Evolutionary conservation across 2,888 invertebrate genomes (phyloP).

Genomic region (Itoplectis maculator): DNA sequence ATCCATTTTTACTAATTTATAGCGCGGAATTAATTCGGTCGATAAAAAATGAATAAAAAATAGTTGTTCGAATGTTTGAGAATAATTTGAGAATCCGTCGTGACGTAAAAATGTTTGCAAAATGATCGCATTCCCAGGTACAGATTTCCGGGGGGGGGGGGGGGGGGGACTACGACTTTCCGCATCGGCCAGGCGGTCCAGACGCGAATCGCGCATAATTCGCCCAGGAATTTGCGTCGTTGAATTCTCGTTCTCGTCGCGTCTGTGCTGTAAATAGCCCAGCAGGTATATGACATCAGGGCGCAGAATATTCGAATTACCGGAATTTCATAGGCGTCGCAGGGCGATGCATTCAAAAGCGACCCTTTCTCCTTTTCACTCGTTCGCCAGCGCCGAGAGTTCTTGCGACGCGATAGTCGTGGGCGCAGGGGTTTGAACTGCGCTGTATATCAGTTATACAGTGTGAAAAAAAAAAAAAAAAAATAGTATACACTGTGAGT

Average conservation of each 20-base stretch:
- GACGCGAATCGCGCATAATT: conserved; percentile 16
- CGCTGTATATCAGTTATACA: background rate
- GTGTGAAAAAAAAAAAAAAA: no score
- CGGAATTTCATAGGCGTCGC: conserved; percentile 44
- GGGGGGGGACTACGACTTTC: no score
- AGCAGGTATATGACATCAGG: background rate
- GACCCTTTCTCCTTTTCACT: conserved; percentile 51
- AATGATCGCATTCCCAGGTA: background rate
- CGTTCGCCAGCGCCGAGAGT: conserved; percentile 24
- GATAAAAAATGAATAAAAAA: background rate
- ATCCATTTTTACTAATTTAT: no score
- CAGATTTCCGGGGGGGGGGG: conserved; percentile 8
- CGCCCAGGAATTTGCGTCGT: conserved; percentile 15
- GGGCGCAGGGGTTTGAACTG: background rate
- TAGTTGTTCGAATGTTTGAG: background rate
- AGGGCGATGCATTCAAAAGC: conserved; percentile 29
- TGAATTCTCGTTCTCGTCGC: conserved; percentile 24
- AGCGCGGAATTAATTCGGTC: no score
- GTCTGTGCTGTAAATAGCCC: no score
- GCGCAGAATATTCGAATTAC: conserved; percentile 37
- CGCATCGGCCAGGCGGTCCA: background rate
- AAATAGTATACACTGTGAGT: background rate
- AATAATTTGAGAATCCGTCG: background rate
- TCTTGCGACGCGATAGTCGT: background rate
- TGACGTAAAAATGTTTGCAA: background rate